Evolutionary conservation across 2,797 vertebrate species (phyloP).

Genomic region (Rhinatrema bivittatum): DNA sequence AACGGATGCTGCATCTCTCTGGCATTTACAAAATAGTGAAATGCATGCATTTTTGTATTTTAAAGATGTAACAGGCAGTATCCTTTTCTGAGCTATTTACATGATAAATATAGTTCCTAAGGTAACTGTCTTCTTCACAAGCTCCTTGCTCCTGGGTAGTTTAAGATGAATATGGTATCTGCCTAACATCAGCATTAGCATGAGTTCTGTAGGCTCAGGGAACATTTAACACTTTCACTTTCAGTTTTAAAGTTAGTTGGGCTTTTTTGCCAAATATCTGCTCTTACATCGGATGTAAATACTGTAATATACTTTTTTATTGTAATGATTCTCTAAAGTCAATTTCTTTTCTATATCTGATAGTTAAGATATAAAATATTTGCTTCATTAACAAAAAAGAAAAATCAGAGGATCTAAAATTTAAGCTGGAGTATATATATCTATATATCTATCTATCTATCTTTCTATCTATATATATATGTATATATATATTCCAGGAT

Average conservation of each 20-base stretch:
- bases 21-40: slow-evolving; percentile 92
- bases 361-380: background rate
- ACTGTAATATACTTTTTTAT: too few relatives aligned
- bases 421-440: too few relatives aligned
- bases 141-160: slow-evolving; percentile 46
- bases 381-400: background rate
- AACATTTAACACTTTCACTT: slow-evolving; percentile 33
- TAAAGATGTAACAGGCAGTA: slow-evolving; percentile 56
- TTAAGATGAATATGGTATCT: slow-evolving; percentile 44
- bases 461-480: too few relatives aligned
- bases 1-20: slow-evolving; percentile 83
- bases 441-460: too few relatives aligned
- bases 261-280: too few relatives aligned
- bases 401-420: background rate
- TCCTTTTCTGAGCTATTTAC: slow-evolving; percentile 55
- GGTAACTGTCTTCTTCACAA: slow-evolving; percentile 34
- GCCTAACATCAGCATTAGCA: slow-evolving; percentile 29
- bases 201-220: slow-evolving; percentile 7
- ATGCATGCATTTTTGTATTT: slow-evolving; percentile 65
- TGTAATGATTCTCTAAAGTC: background rate
- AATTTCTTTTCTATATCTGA: accelerated
- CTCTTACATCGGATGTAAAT: too few relatives aligned
- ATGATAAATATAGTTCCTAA: slow-evolving; percentile 51
- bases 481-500: too few relatives aligned
- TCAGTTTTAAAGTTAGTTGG: slow-evolving; percentile 28